Evolutionary conservation across 2,888 invertebrate species (phyloP).

Genomic region (Acrobasis repandana): DNA sequence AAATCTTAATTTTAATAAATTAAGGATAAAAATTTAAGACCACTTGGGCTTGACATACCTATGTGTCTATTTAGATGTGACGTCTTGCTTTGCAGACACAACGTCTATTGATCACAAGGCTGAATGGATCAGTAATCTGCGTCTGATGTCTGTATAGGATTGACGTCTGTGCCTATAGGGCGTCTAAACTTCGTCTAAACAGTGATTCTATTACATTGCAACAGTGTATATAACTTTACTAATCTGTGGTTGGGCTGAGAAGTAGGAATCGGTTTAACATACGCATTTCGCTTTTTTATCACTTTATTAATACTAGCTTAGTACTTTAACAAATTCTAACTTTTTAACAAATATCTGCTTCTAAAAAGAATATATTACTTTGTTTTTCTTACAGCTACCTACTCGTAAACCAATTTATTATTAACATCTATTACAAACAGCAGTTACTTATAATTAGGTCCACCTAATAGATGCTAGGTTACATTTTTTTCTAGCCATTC

Average conservation of each 20-base stretch:
- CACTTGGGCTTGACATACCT: background rate
- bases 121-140: background rate
- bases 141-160: background rate
- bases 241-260: background rate
- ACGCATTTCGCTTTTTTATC: constrained; percentile 11
- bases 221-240: background rate
- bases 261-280: background rate
- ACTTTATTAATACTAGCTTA: constrained; percentile 2
- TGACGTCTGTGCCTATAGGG: background rate
- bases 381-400: no score
- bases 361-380: no score
- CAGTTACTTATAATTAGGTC: no score
- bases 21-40: no score
- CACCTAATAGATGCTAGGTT: no score
- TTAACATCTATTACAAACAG: background rate
- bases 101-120: background rate
- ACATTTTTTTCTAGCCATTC: no score
- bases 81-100: background rate
- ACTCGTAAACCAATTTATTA: background rate
- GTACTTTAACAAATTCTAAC: no score
- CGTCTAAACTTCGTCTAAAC: no score
- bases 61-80: background rate
- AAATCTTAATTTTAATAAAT: no score
- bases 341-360: no score
- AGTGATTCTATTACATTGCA: no score